Percentiles rank a stretch among this genome's conserved stretches.
Conservation (phyloP, 2,113 vertebrate species). For the Numenius arquata region DNA sequence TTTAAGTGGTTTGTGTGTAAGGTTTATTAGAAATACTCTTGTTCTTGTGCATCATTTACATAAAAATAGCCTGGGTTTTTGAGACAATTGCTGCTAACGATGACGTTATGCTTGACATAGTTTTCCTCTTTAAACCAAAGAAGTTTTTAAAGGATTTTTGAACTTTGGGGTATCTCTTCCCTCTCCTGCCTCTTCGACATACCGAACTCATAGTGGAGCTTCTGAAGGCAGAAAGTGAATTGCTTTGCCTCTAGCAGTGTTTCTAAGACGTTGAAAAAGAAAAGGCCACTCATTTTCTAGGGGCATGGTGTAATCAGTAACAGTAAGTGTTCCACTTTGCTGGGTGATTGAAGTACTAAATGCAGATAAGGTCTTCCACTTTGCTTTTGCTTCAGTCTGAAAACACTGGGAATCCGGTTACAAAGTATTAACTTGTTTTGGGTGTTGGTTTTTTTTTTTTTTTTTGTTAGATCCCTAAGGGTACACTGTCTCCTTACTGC, state of each 20-base stretch:
- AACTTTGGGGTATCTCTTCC: neutral
- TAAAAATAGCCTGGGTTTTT: neutral
- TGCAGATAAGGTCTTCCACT: neutral
- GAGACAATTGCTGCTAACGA: neutral
- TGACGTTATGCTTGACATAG: neutral
- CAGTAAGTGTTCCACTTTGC: neutral
- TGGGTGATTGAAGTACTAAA: neutral
- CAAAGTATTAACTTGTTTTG: neutral
- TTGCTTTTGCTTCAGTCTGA: neutral
- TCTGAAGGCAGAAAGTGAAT: neutral
- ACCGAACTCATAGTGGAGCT: fast-evolving
- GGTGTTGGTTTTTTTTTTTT: neutral
- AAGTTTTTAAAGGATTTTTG: neutral
- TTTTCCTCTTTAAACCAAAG: neutral
- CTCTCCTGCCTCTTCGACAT: neutral
- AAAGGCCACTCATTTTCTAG: neutral
- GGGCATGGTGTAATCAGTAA: neutral
- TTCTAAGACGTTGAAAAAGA: neutral
- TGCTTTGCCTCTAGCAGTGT: neutral
- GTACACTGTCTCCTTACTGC: neutral
- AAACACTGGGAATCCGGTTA: neutral
- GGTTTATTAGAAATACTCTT: neutral
- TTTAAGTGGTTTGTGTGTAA: neutral
- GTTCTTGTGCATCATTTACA: neutral
- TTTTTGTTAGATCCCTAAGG: neutral